Evolutionary conservation across 2,888 invertebrate genomes (phyloP).

Genomic region (Acleris emargana): DNA sequence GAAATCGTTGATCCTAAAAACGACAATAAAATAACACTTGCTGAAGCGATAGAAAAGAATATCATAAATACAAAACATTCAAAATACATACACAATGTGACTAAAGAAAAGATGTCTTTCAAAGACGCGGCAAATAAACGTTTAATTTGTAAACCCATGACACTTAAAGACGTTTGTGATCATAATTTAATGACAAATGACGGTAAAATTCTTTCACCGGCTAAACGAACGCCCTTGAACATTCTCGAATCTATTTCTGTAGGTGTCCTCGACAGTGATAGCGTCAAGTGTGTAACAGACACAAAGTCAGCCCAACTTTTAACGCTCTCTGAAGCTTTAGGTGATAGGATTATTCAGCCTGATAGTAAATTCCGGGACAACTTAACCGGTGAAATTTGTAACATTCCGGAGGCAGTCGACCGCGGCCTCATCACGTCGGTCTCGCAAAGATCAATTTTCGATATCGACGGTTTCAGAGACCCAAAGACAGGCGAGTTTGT

Average conservation of each 20-base stretch:
- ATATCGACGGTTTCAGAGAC: conserved; percentile 95
- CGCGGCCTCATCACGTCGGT: conserved; percentile 95
- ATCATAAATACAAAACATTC: conserved; percentile 92
- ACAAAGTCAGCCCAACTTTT: conserved; percentile 90
- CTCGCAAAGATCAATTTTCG: conserved; percentile 93
- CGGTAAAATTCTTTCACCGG: conserved; percentile 91
- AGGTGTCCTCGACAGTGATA: conserved; percentile 94
- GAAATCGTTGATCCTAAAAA: conserved; percentile 94
- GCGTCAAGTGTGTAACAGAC: conserved; percentile 92
- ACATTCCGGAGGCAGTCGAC: conserved; percentile 94
- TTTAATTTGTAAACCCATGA: conserved; percentile 93
- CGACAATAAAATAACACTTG: conserved; percentile 91
- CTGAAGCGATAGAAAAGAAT: conserved; percentile 90
- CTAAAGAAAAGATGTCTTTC: conserved; percentile 90
- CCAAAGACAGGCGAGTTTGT: conserved; percentile 91
- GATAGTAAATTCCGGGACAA: conserved; percentile 90
- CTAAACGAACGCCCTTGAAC: conserved; percentile 89
- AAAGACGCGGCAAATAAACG: conserved; percentile 92
- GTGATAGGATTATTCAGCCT: conserved; percentile 90
- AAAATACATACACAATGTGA: conserved; percentile 89
- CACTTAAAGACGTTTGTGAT: conserved; percentile 94
- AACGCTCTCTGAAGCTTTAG: conserved; percentile 93
- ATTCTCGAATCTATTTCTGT: conserved; percentile 93
- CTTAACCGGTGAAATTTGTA: conserved; percentile 88
- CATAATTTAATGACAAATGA: conserved; percentile 90